Conservation (phyloP, 2,888 invertebrate genomes). For the Xylophagus ater region DNA sequence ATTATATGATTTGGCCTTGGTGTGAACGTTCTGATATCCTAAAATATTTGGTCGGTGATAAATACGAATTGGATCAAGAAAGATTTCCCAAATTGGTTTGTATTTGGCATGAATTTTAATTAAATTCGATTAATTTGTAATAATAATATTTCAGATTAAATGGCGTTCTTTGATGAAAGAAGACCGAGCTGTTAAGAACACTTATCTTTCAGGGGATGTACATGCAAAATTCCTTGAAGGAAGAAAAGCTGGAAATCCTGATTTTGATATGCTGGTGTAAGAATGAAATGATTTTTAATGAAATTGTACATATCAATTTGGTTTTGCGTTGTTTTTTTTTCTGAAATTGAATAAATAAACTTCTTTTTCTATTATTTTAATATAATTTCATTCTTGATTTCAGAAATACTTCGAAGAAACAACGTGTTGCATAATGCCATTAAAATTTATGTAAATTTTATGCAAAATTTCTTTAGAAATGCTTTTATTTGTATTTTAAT, state of each 20-base stretch:
- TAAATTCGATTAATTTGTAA: neutral
- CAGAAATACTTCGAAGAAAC: too few species aligned
- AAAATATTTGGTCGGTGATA: conserved; percentile 47
- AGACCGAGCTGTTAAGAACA: conserved; percentile 56
- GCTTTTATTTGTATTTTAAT: too few species aligned
- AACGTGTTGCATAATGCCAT: too few species aligned
- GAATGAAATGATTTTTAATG: too few species aligned
- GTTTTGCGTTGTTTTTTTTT: too few species aligned
- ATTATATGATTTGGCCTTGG: conserved; percentile 82
- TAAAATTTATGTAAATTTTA: too few species aligned
- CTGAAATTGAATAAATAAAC: neutral
- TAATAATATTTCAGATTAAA: conserved; percentile 43
- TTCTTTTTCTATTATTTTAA: too few species aligned
- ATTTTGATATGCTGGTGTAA: conserved; percentile 54
- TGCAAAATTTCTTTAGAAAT: too few species aligned
- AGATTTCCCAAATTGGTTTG: conserved; percentile 54
- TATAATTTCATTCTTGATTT: too few species aligned
- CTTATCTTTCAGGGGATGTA: conserved; percentile 52
- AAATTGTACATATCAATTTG: too few species aligned
- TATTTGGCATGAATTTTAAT: neutral
- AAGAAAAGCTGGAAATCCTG: conserved; percentile 51
- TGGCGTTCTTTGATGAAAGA: conserved; percentile 62
- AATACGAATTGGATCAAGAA: conserved; percentile 52
- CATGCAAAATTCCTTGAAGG: conserved; percentile 62
- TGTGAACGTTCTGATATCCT: conserved; percentile 50